Percentiles rank a stretch among this genome's conserved stretches.
These are phyloP conservation scores for Petrosia ficiformis DNA, from an alignment of 37 sponge, comb jelly and placozoan species.

Conservation along the genomic window DNA sequence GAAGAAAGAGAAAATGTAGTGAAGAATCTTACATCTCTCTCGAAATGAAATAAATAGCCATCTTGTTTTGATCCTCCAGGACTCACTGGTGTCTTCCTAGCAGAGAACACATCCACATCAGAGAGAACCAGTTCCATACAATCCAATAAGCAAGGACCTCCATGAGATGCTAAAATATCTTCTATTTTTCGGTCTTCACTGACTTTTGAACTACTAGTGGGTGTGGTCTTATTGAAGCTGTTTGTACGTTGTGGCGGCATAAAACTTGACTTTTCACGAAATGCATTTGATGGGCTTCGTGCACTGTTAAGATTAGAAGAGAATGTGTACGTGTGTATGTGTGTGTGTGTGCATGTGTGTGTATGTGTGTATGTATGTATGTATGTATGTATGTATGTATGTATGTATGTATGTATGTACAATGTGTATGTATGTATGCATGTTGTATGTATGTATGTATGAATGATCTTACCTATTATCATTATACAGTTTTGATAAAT, in stretches of 20 bases:
- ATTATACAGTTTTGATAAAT: too few relatives aligned
- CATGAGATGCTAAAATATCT: slow-evolving; percentile 9
- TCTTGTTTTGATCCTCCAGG: background rate
- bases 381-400: background rate
- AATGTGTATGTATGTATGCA: too few relatives aligned
- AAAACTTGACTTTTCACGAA: too few relatives aligned
- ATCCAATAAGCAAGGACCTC: slow-evolving; percentile 85
- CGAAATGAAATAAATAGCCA: background rate
- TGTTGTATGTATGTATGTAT: too few relatives aligned
- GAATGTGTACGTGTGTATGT: too few relatives aligned
- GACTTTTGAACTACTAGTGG: background rate
- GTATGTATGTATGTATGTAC: too few relatives aligned
- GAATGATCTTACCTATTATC: too few relatives aligned
- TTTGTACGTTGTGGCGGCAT: background rate
- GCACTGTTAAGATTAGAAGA: too few relatives aligned
- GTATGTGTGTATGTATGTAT: background rate
- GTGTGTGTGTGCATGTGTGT: too few relatives aligned
- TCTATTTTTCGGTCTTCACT: slow-evolving; percentile 31
- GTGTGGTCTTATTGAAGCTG: background rate
- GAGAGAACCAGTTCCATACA: slow-evolving; percentile 63
- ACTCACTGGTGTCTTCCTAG: slow-evolving; percentile 19
- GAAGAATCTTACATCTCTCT: slow-evolving; percentile 4
- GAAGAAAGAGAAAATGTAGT: background rate
- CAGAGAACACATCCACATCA: slow-evolving; percentile 92
- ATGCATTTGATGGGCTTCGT: too few relatives aligned